These are phyloP conservation scores for Chrysolina haemoptera DNA, from an alignment of 2,888 invertebrate species.

Conservation along the genomic window DNA sequence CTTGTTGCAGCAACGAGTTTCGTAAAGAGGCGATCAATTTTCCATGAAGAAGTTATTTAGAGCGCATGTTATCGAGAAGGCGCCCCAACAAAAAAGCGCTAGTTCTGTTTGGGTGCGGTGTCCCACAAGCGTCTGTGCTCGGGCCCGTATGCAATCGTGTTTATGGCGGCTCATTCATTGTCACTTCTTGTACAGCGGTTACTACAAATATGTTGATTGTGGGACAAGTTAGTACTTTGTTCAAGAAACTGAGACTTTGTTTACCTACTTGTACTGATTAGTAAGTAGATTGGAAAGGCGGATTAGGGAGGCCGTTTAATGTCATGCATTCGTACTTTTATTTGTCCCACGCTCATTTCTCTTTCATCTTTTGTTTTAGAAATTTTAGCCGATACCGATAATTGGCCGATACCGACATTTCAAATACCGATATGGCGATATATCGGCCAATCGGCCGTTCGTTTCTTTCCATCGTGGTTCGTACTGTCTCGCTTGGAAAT, in stretches of 20 bases:
- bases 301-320: too few species aligned
- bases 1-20: conserved; percentile 16
- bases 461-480: too few species aligned
- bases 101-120: not conserved
- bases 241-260: not conserved
- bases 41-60: not conserved
- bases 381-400: too few species aligned
- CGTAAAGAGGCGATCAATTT: conserved; percentile 10
- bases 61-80: not conserved
- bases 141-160: not conserved
- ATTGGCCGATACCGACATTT: too few species aligned
- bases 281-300: too few species aligned
- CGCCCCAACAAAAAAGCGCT: not conserved
- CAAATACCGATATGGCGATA: too few species aligned
- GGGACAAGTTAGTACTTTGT: not conserved
- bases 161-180: not conserved
- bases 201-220: not conserved
- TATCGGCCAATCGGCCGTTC: too few species aligned
- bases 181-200: not conserved
- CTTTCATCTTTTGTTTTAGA: too few species aligned
- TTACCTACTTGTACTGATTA: too few species aligned
- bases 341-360: too few species aligned
- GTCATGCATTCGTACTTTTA: too few species aligned
- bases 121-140: not conserved
- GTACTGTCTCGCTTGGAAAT: too few species aligned